A percentile compares a stretch with the other conserved stretches of the same genome.
Conservation (phyloP, 2,113 vertebrate genomes). For the Rhinogobius similis region DNA sequence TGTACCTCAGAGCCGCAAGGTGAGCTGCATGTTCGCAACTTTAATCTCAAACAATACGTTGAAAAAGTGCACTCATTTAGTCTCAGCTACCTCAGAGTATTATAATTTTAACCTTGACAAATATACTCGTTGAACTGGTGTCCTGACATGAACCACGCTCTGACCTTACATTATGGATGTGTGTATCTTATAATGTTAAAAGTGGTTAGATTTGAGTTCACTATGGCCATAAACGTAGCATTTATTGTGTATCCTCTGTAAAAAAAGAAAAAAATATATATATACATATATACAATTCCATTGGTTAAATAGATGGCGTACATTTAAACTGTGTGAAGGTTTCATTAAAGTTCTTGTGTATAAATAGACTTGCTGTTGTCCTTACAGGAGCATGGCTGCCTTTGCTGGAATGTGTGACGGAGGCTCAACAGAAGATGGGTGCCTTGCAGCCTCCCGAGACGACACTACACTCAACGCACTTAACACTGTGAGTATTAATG, state of each 20-base stretch:
- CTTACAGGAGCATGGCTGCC: constrained; percentile 96
- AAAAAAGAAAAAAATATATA: too few relatives aligned
- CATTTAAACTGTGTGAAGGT: neutral
- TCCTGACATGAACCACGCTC: neutral
- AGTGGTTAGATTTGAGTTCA: neutral
- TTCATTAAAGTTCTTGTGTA: neutral
- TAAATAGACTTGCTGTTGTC: constrained; percentile 9
- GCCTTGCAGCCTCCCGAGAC: constrained; percentile 93
- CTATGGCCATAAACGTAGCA: too few relatives aligned
- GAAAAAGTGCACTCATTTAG: neutral
- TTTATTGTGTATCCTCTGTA: too few relatives aligned
- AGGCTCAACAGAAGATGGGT: constrained; percentile 97
- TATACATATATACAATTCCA: neutral
- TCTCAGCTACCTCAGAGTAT: neutral
- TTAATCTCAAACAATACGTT: neutral
- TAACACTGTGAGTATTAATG: constrained; percentile 88
- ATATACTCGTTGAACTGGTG: neutral
- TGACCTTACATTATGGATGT: neutral
- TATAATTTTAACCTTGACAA: neutral
- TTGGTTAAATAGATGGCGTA: constrained; percentile 1
- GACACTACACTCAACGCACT: constrained; percentile 98
- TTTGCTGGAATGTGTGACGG: constrained; percentile 99
- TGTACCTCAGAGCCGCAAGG: constrained; percentile 98
- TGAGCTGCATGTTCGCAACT: constrained; percentile 64
- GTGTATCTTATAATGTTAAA: neutral